Conservation (phyloP, 1,140 invertebrate species). For the Danaus plexippus region DNA sequence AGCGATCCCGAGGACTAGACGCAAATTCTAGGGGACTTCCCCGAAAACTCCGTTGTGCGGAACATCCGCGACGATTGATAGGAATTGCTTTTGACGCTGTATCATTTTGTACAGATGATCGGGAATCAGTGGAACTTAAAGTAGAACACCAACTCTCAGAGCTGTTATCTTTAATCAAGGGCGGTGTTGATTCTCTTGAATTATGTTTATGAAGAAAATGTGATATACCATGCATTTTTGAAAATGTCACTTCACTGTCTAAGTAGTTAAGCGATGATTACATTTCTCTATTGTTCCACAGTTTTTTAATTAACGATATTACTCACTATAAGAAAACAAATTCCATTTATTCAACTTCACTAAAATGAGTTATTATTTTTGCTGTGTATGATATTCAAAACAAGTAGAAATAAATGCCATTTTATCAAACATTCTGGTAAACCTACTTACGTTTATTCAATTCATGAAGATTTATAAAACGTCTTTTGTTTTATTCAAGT, state of each 20-base stretch:
- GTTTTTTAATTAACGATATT: too few relatives aligned
- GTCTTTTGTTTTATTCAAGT: too few relatives aligned
- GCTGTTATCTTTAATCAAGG: slow-evolving; percentile 41
- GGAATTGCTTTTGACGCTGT: slow-evolving; percentile 33
- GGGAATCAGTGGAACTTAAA: slow-evolving; percentile 38
- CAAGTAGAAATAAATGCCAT: too few relatives aligned
- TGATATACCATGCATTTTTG: slow-evolving; percentile 52
- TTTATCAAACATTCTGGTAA: too few relatives aligned
- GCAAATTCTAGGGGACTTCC: slow-evolving; percentile 46
- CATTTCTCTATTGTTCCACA: too few relatives aligned
- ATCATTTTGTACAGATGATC: slow-evolving; percentile 26
- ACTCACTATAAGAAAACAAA: too few relatives aligned
- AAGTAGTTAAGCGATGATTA: too few relatives aligned
- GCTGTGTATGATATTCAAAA: too few relatives aligned
- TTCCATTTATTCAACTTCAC: too few relatives aligned
- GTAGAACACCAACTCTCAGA: slow-evolving; percentile 48
- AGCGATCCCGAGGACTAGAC: slow-evolving; percentile 54
- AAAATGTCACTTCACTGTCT: slow-evolving; percentile 3
- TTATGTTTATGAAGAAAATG: slow-evolving; percentile 54
- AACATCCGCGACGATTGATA: slow-evolving; percentile 40
- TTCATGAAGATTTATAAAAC: too few relatives aligned
- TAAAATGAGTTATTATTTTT: too few relatives aligned
- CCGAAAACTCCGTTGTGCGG: slow-evolving; percentile 37
- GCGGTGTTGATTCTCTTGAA: slow-evolving; percentile 43
- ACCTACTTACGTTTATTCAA: too few relatives aligned